Evolutionary conservation across 2,888 invertebrate species (phyloP), one percentile per base, ranked within the genome.

Genomic region (Meiosimyza decipiens): DNA sequence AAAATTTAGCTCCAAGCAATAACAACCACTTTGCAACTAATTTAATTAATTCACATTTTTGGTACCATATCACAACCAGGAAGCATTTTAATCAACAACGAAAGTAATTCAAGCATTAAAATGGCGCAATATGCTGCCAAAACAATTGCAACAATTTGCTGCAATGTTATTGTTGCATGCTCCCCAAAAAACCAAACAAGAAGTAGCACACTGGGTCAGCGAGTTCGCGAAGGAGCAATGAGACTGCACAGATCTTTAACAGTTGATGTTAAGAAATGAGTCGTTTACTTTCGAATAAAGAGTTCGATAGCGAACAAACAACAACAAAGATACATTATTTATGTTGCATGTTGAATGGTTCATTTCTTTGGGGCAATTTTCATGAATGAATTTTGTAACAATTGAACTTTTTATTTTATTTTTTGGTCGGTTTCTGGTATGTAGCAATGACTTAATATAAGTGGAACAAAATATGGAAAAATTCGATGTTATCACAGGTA

Each of bases 1-100:
- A 6, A 73, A 73, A 71, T 69, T 71, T 74, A 71, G 74, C 73
- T 73, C 74, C 74, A 73, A 70, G 73, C 73, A 74, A 76, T 74
- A 74, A 74, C 69, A 57, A 9, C 40, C 9, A 7, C 40, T 40
- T 40, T 40, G 40, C 6, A 9, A 40, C 40, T 40, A 64, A n/a
- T 66, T 66, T 33, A 66, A 66, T 66, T 57, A 50, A 50, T 57
- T 59, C n/a, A 50, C 12, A 52, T 68, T 49, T 59, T 40, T 40
- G 3, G 40, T 9, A 9, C 40, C 9, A 6, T 68, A 50, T 59
- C 47, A 28, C 18, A 59, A 59, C 57, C 68, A 57, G 68, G 68
- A 68, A 68, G 57, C 50, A 50, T 68, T 57, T 16, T 18, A 6
- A 68, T 28, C 22, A 33, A 40, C 40, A 40, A 1, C 28, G 28